These are phyloP conservation scores for Drosophila micromelanica DNA, from an alignment of 1,140 invertebrate species.

Conservation along the genomic window DNA sequence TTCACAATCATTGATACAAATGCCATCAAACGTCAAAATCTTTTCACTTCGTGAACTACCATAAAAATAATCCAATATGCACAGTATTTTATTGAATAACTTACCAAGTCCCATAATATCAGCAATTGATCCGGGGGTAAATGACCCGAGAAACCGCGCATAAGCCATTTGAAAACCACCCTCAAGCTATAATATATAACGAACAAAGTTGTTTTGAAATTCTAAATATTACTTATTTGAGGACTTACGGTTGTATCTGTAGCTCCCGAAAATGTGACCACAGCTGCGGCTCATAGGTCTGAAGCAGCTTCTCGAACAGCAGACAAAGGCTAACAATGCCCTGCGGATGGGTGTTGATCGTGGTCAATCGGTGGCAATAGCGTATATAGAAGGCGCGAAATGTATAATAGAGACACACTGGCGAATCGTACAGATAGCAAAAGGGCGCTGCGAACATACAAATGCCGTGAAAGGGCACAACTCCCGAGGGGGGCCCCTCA, in stretches of 20 bases:
- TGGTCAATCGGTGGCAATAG: constrained; percentile 96
- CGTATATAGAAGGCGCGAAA: constrained; percentile 96
- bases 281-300: constrained; percentile 94
- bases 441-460: constrained; percentile 98
- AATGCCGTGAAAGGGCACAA: constrained; percentile 98
- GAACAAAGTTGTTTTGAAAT: neutral
- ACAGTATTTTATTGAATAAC: neutral
- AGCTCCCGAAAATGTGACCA: constrained; percentile 95
- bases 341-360: constrained; percentile 95
- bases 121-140: constrained; percentile 96
- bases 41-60: too few relatives aligned
- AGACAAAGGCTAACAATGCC: constrained; percentile 93
- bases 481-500: constrained; percentile 93
- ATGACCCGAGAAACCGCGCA: constrained; percentile 97
- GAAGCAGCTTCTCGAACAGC: constrained; percentile 95
- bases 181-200: constrained; percentile 82
- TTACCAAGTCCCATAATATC: constrained; percentile 93
- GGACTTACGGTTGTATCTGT: constrained; percentile 95
- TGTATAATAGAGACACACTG: constrained; percentile 93
- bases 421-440: constrained; percentile 96
- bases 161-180: constrained; percentile 97
- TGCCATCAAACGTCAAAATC: too few relatives aligned
- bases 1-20: too few relatives aligned
- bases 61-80: neutral
- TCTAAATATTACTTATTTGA: neutral